phyloP scores from a whole-genome alignment of 2,888 invertebrate genomes.

The Chloromyia formosa region DNA sequence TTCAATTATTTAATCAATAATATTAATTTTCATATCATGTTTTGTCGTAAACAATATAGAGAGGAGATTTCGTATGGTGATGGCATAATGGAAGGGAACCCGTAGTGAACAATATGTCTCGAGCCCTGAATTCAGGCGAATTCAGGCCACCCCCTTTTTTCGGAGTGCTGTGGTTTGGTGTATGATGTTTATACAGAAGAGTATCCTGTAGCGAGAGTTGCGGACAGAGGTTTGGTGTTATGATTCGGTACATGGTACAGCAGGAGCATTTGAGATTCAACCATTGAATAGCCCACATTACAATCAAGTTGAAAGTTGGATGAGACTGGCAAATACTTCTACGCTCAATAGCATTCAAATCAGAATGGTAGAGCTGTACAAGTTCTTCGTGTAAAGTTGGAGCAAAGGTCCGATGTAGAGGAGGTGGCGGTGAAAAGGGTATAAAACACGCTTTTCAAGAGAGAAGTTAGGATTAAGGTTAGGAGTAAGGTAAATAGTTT shows the following conservation, averaged over 20 bases:
- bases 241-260: background rate
- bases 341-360: conserved; percentile 25
- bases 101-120: conserved; percentile 30
- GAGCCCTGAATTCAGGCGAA: no score
- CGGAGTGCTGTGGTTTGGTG: background rate
- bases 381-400: background rate
- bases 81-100: conserved; percentile 36
- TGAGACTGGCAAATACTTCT: conserved; percentile 12
- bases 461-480: no score
- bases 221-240: background rate
- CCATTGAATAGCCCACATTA: conserved; percentile 47
- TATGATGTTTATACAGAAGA: no score
- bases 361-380: conserved; percentile 22
- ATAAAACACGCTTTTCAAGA: no score
- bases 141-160: background rate
- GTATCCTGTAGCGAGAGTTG: background rate
- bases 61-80: conserved; percentile 35
- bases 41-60: conserved; percentile 63
- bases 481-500: no score
- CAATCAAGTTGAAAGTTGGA: conserved; percentile 39
- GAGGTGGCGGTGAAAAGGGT: background rate
- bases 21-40: conserved; percentile 65
- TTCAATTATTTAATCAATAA: conserved; percentile 65
- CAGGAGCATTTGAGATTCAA: conserved; percentile 31
- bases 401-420: background rate